A percentile compares a stretch with the other conserved stretches of the same genome.
phyloP scores from a whole-genome alignment of 53 echinoderm and acorn worm genomes.

The Holothuria leucospilota region DNA sequence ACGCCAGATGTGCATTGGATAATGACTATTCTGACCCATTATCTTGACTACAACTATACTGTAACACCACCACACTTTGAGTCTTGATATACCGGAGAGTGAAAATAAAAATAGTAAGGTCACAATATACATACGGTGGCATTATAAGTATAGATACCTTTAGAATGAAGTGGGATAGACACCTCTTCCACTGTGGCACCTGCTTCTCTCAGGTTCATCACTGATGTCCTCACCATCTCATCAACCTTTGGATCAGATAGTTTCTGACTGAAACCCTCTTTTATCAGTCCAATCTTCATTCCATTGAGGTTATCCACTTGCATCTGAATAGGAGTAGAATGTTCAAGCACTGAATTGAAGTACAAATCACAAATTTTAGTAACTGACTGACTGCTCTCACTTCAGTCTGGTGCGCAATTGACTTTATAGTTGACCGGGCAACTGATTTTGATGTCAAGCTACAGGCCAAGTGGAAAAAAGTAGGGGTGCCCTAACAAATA shows the following conservation, averaged over 20 bases:
- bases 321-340: not conserved
- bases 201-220: slow-evolving; percentile 63
- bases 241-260: slow-evolving; percentile 67
- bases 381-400: not conserved
- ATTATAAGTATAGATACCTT: slow-evolving; percentile 34
- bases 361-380: too few species aligned
- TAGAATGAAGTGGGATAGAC: slow-evolving; percentile 67
- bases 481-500: not conserved
- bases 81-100: too few species aligned
- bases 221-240: slow-evolving; percentile 58
- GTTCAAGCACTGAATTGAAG: too few species aligned
- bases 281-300: slow-evolving; percentile 75
- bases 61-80: too few species aligned
- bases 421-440: too few species aligned
- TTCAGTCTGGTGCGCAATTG: too few species aligned
- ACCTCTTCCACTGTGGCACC: slow-evolving; percentile 75
- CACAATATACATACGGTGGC: too few species aligned
- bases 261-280: slow-evolving; percentile 73
- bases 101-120: too few species aligned
- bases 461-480: not conserved
- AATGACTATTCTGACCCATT: too few species aligned
- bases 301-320: slow-evolving; percentile 70
- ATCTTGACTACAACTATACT: too few species aligned
- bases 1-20: too few species aligned
- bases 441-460: too few species aligned